Evolutionary conservation across 2,797 vertebrate genomes (phyloP).

Genomic region (Hapalemur alaotrensis): DNA sequence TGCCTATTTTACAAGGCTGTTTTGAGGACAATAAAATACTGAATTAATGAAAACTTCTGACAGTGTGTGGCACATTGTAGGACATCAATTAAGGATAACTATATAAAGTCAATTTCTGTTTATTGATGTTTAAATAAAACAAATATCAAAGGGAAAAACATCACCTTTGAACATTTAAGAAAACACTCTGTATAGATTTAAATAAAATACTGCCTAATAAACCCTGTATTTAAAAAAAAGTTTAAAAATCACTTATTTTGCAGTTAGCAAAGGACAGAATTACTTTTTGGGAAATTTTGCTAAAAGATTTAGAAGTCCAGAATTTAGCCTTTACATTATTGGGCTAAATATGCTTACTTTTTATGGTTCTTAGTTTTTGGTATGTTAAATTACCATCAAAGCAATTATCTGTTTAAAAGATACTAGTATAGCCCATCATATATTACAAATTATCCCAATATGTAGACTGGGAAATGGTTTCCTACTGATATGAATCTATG

Average conservation of each 20-base stretch:
- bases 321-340: not conserved
- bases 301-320: not conserved
- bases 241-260: slow-evolving; percentile 14
- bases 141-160: not conserved
- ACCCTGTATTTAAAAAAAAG: not conserved
- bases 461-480: not conserved
- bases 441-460: not conserved
- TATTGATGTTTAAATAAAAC: slow-evolving; percentile 39
- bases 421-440: not conserved
- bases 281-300: not conserved
- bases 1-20: not conserved
- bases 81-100: not conserved
- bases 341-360: not conserved
- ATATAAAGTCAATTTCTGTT: not conserved
- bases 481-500: not conserved
- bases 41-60: slow-evolving; percentile 13
- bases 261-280: not conserved
- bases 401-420: slow-evolving; percentile 33
- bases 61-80: not conserved
- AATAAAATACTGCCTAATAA: not conserved
- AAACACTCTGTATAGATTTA: not conserved
- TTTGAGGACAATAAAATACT: not conserved
- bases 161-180: not conserved
- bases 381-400: slow-evolving; percentile 27
- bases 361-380: not conserved